These are phyloP conservation scores for Teinopalpus imperialis DNA, from an alignment of 2,888 invertebrate genomes.

Conservation along the genomic window DNA sequence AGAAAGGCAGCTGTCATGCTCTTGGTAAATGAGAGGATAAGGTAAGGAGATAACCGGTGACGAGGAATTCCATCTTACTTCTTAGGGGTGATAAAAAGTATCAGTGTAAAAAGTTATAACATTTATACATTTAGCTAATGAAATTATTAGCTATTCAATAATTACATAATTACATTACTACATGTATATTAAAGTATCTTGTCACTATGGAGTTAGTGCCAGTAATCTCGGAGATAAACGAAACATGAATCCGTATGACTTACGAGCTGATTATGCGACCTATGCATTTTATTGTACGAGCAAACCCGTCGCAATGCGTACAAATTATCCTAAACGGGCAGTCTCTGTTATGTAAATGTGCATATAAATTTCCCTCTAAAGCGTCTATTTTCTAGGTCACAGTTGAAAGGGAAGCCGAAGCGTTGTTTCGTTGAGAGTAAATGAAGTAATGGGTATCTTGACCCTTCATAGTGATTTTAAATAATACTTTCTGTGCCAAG, in stretches of 20 bases:
- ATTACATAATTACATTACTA: too few relatives aligned
- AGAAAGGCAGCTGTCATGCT: too few relatives aligned
- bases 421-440: slow-evolving; percentile 34
- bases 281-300: slow-evolving; percentile 55
- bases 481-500: not conserved
- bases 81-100: too few relatives aligned
- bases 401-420: slow-evolving; percentile 39
- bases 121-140: too few relatives aligned
- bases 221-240: slow-evolving; percentile 41
- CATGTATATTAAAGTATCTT: not conserved
- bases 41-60: too few relatives aligned
- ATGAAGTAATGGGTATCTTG: slow-evolving; percentile 41
- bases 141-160: too few relatives aligned
- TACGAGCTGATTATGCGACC: slow-evolving; percentile 59
- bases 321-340: slow-evolving; percentile 57
- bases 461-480: slow-evolving; percentile 25
- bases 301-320: slow-evolving; percentile 53
- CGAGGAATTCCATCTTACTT: too few relatives aligned
- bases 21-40: too few relatives aligned
- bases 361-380: slow-evolving; percentile 50
- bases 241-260: slow-evolving; percentile 46
- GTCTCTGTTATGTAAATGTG: slow-evolving; percentile 59
- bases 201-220: not conserved
- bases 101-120: too few relatives aligned
- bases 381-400: slow-evolving; percentile 46